Evolutionary conservation across 2,888 invertebrate species (phyloP).

Genomic region (Nomada goodeniana): DNA sequence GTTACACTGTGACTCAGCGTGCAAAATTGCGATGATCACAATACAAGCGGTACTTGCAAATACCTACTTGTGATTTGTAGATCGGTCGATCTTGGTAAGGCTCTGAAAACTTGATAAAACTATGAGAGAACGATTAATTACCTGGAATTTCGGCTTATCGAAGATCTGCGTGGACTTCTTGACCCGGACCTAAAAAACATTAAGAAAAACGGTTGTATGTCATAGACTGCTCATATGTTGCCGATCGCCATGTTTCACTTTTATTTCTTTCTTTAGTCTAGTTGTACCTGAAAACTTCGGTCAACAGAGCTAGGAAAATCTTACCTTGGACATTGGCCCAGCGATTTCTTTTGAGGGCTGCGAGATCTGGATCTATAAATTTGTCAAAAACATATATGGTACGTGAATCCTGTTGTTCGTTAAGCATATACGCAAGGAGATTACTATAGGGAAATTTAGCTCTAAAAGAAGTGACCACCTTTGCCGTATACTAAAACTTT

Average conservation of each 20-base stretch:
- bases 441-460: conserved; percentile 56
- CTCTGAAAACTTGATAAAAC: conserved; percentile 75
- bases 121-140: conserved; percentile 64
- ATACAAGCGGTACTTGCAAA: conserved; percentile 70
- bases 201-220: conserved; percentile 76
- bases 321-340: conserved; percentile 79
- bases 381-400: conserved; percentile 74
- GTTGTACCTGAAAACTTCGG: conserved; percentile 75
- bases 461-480: conserved; percentile 51
- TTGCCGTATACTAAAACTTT: conserved; percentile 46
- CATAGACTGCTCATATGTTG: conserved; percentile 69
- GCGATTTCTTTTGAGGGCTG: conserved; percentile 76
- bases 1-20: conserved; percentile 65
- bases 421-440: conserved; percentile 60
- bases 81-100: conserved; percentile 55
- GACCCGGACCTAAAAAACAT: conserved; percentile 81
- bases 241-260: conserved; percentile 56
- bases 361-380: conserved; percentile 80
- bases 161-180: conserved; percentile 77
- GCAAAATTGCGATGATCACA: conserved; percentile 72
- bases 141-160: conserved; percentile 77
- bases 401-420: conserved; percentile 70
- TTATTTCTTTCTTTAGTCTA: conserved; percentile 67
- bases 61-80: conserved; percentile 72
- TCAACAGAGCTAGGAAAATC: conserved; percentile 58